Evolutionary conservation across 1,140 invertebrate genomes (phyloP), one percentile per base, ranked within the genome.

Genomic region (Chymomyza costata): DNA sequence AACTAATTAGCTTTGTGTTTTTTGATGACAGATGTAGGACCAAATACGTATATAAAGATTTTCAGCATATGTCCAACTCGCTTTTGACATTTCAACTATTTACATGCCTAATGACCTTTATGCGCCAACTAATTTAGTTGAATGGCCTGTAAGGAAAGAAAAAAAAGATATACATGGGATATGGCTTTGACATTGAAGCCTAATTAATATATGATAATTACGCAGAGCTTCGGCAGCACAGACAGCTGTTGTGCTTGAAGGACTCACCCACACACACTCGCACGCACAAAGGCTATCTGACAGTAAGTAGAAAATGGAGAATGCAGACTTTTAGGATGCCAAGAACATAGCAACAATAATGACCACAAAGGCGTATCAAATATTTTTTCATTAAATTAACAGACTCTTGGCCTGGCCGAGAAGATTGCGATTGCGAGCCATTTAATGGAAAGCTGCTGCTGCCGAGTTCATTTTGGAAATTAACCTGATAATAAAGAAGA

Each of bases 141-240:
- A n/a, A n/a, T n/a, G n/a, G n/a, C n/a, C n/a, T n/a, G n/a, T n/a
- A n/a, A n/a, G n/a, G n/a, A n/a, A n/a, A n/a, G n/a, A n/a, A n/a
- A n/a, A n/a, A n/a, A n/a, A n/a, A n/a, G n/a, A n/a, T n/a, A n/a
- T n/a, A n/a, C n/a, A n/a, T n/a, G n/a, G n/a, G n/a, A n/a, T n/a
- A n/a, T n/a, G n/a, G n/a, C n/a, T n/a, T n/a, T n/a, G n/a, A n/a
- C n/a, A n/a, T n/a, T n/a, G n/a, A n/a, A 21, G 31, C 28, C 45
- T 50, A 64, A 64, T 64, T 64, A 64, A 63, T 64, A 46, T 64
- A 56, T 56, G 59, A n/a, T 64, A 64, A 63, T 64, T 31, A 34
- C 11, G 16, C 15, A 43, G 44, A 32, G n/a, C n/a, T n/a, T 19
- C 0, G 28, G 31, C 7, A 34, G 11, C 6, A 11, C 15, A 60